Conservation (phyloP, 2,888 invertebrate genomes). For the Drosophila macrothrix region DNA sequence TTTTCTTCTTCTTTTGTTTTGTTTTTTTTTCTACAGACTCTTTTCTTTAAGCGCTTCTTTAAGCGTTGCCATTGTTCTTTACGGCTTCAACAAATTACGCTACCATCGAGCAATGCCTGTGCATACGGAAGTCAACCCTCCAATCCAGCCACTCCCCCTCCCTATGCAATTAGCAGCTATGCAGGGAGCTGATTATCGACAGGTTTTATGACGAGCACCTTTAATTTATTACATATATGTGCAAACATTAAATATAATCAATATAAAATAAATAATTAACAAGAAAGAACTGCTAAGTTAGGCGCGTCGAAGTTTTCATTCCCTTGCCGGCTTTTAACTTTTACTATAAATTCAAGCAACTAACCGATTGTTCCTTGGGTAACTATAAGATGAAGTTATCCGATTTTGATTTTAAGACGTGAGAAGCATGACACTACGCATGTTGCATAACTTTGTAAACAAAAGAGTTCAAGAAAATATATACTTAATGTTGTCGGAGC, state of each 20-base stretch:
- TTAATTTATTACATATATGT: background rate
- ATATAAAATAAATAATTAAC: conserved; percentile 2
- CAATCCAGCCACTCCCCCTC: background rate
- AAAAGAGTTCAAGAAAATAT: background rate
- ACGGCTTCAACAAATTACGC: conserved; percentile 50
- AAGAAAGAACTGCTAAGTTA: background rate
- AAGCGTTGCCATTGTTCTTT: conserved; percentile 38
- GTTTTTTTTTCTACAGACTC: conserved; percentile 10
- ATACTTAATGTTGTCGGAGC: background rate
- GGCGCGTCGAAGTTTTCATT: background rate
- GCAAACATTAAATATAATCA: conserved; percentile 1
- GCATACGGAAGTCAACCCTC: conserved; percentile 55
- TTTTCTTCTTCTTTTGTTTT: conserved; percentile 16
- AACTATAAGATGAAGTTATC: background rate
- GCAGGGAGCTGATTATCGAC: background rate
- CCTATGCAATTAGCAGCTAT: background rate
- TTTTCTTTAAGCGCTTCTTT: conserved; percentile 26
- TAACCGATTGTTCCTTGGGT: background rate
- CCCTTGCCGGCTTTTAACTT: background rate
- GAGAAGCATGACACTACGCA: background rate
- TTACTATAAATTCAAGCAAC: background rate
- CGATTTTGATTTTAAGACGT: background rate
- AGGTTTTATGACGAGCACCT: background rate
- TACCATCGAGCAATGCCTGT: conserved; percentile 51
- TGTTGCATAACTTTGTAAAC: background rate